Percentiles rank a stretch among this genome's conserved stretches.
Evolutionary conservation across 2,113 vertebrate genomes (phyloP).

Genomic region (Tupaia chinensis): DNA sequence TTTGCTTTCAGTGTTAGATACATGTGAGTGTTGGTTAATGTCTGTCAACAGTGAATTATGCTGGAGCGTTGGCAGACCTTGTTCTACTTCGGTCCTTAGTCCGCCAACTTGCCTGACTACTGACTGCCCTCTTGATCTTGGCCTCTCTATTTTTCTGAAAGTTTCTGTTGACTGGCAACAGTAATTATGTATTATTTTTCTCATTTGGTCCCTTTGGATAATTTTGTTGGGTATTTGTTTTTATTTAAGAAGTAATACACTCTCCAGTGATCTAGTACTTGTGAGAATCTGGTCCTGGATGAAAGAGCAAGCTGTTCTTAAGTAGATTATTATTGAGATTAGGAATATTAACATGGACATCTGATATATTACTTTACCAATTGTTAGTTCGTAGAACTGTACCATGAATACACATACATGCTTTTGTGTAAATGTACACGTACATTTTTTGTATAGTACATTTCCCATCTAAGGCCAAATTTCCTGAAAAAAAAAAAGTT

Average conservation of each 20-base stretch:
- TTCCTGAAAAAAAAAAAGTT: background rate
- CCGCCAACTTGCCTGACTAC: background rate
- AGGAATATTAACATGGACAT: background rate
- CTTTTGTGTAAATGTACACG: background rate
- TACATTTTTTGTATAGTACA: background rate
- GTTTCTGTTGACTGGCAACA: background rate
- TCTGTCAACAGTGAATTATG: background rate
- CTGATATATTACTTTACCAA: background rate
- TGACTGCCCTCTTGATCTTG: background rate
- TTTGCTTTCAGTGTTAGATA: background rate
- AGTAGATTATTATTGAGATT: background rate
- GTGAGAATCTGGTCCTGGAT: background rate
- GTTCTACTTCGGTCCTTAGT: background rate
- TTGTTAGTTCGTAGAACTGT: background rate
- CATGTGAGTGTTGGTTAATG: background rate
- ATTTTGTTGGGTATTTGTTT: background rate
- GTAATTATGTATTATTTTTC: background rate
- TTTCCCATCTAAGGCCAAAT: conserved; percentile 11
- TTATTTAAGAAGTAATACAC: background rate
- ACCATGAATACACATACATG: background rate
- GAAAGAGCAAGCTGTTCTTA: conserved; percentile 6
- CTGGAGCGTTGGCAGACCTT: background rate
- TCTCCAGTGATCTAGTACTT: background rate
- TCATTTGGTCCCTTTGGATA: background rate
- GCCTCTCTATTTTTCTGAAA: background rate